These are phyloP conservation scores for Phyllotreta cruciferae DNA, from an alignment of 2,888 invertebrate species.

Conservation along the genomic window DNA sequence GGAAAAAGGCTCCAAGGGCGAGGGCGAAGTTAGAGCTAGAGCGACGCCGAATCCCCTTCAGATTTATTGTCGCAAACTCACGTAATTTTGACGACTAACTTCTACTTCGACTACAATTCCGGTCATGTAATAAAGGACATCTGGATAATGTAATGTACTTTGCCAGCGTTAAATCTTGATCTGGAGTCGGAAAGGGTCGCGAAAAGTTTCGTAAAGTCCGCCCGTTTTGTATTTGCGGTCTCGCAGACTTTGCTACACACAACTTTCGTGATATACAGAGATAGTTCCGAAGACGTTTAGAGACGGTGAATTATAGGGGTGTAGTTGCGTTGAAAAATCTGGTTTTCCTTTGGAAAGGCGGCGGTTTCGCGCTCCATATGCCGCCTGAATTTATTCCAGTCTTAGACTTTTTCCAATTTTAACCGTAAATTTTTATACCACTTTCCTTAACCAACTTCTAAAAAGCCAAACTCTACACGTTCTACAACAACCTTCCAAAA, in stretches of 20 bases:
- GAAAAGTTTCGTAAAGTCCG: constrained; percentile 32
- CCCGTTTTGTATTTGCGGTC: constrained; percentile 33
- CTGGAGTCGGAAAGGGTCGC: constrained; percentile 26
- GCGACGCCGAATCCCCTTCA: constrained; percentile 24
- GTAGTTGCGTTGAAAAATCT: no score
- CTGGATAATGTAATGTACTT: constrained; percentile 49
- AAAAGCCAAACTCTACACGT: no score
- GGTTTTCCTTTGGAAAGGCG: no score
- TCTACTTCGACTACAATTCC: constrained; percentile 38
- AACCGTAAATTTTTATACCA: no score
- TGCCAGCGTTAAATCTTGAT: constrained; percentile 47
- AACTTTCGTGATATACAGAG: constrained; percentile 26
- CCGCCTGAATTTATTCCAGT: constrained; percentile 6
- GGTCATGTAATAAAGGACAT: constrained; percentile 49
- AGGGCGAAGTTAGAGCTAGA: no score
- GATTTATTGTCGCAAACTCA: constrained; percentile 46
- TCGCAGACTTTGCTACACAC: constrained; percentile 21
- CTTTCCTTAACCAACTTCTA: no score
- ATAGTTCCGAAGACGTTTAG: constrained; percentile 6
- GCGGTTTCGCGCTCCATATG: background rate
- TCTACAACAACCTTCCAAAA: no score
- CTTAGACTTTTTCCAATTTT: background rate
- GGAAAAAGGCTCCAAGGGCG: no score
- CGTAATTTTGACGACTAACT: constrained; percentile 45
- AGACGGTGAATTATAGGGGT: constrained; percentile 6